Evolutionary conservation across 2,797 vertebrate species (phyloP), one percentile per base, ranked within the genome.

Genomic region (Gallinago stenura): DNA sequence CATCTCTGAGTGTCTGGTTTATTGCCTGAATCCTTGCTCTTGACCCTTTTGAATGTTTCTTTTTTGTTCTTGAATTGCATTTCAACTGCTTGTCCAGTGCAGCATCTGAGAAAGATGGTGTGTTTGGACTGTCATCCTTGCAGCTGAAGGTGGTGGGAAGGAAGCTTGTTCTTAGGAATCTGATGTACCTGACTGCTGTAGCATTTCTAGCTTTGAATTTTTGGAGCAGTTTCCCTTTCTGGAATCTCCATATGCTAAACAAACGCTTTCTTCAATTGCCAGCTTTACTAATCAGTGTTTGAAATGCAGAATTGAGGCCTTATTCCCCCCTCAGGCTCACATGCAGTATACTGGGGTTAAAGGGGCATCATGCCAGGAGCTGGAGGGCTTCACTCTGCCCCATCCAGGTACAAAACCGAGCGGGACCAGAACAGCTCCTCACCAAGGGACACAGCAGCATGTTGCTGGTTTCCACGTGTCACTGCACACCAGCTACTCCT

Each of bases 1-100:
- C 61, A 22, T 78, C 11, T 79, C 64, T 41, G 80, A 56, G 50
- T 97, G 70, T 89, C 92, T 79, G 33, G 62, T 93, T 91, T 88
- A 43, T 37, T 87, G 39, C 41, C 58, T 28, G 24, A 66, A 56
- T 92, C 56, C 15, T 69, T 58, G 51, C 45, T 64, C 71, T 80
- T 73, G 78, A 80, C 35, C 33, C 53, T 66, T 87, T 22, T 85
- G 33, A 91, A 73, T 48, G 41, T 15, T 35, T 33, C 80, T 57
- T 64, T 46, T 46, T 46, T 46, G 45, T 72, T 93, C 35, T 87
- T 71, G 57, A 89, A 61, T 69, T 89, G 62, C 8, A 24, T 90
- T 92, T 89, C 68, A 77, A 12, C 35, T 68, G 28, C 51, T 62
- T 66, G 39, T 68, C 20, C 10, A 65, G 64, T 0, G 0, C 39